Percentiles rank a stretch among this genome's conserved stretches.
Evolutionary conservation across 2,113 vertebrate species (phyloP).

Genomic region (Calyptommatus sinebrachiatus): DNA sequence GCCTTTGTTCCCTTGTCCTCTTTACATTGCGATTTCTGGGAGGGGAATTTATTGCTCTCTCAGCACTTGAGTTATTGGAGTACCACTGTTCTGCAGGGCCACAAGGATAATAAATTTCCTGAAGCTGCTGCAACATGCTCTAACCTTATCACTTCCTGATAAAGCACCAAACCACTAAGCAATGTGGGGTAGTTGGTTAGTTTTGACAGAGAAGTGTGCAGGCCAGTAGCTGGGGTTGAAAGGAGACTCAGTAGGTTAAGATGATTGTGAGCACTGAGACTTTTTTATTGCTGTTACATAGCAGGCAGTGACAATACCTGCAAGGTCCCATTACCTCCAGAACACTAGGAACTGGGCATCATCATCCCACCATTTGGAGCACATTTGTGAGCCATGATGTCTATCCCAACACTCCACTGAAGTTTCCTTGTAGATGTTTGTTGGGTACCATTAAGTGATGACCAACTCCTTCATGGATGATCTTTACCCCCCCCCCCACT

Average conservation of each 20-base stretch:
- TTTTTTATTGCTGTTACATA: too few species aligned
- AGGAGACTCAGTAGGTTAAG: background rate
- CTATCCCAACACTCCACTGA: too few species aligned
- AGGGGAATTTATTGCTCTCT: constrained; percentile 39
- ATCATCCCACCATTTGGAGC: too few species aligned
- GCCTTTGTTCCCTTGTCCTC: constrained; percentile 51
- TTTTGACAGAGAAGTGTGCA: background rate
- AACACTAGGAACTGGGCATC: too few species aligned
- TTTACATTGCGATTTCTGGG: constrained; percentile 40
- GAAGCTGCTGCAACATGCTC: constrained; percentile 51
- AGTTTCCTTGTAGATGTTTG: too few species aligned
- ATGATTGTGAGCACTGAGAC: too few species aligned
- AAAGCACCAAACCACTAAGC: constrained; percentile 42
- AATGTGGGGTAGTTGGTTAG: background rate
- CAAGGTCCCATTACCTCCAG: too few species aligned
- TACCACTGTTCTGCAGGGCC: constrained; percentile 47
- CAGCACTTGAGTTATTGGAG: constrained; percentile 31
- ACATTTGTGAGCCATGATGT: too few species aligned
- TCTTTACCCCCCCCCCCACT: too few species aligned
- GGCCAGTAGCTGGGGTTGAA: fast-evolving
- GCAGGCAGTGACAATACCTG: too few species aligned
- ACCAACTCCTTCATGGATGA: too few species aligned
- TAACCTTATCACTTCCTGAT: constrained; percentile 59
- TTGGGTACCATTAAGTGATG: too few species aligned
- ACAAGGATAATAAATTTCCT: constrained; percentile 50